Percentiles rank a stretch among this genome's conserved stretches.
These are phyloP conservation scores for Anthophora plumipes DNA, from an alignment of 2,888 invertebrate genomes.

Conservation along the genomic window DNA sequence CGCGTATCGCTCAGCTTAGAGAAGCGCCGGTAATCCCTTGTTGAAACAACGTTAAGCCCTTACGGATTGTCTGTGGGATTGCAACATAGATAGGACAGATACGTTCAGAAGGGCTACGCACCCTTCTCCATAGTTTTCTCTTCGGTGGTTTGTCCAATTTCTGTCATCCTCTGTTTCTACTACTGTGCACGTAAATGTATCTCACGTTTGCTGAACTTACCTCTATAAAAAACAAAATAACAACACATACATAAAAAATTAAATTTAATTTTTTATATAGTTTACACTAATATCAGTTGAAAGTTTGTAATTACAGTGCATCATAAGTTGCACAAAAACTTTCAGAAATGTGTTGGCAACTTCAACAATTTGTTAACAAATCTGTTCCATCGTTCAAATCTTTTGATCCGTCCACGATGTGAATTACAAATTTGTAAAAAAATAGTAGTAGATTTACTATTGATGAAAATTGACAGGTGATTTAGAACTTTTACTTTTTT, in stretches of 20 bases:
- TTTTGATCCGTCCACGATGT: too few relatives aligned
- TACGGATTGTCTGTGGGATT: slow-evolving; percentile 83
- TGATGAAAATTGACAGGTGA: too few relatives aligned
- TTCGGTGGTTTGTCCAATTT: slow-evolving; percentile 57
- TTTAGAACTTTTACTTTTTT: background rate
- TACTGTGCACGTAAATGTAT: slow-evolving; percentile 26
- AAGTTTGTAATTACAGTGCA: too few relatives aligned
- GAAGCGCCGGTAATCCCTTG: slow-evolving; percentile 82
- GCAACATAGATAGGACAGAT: slow-evolving; percentile 79
- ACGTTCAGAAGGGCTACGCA: slow-evolving; percentile 64
- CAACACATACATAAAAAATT: background rate
- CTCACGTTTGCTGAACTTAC: background rate
- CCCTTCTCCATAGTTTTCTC: slow-evolving; percentile 57
- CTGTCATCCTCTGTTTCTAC: slow-evolving; percentile 44
- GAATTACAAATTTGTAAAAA: too few relatives aligned
- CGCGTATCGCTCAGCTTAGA: slow-evolving; percentile 67
- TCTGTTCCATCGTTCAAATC: too few relatives aligned
- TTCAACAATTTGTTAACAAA: too few relatives aligned
- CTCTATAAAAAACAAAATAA: background rate
- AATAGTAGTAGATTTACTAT: too few relatives aligned
- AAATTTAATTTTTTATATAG: background rate
- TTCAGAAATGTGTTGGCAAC: too few relatives aligned
- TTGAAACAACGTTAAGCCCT: slow-evolving; percentile 84
- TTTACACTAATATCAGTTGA: background rate
- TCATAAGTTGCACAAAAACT: too few relatives aligned